Evolutionary conservation across 2,113 vertebrate species (phyloP).

Genomic region (Ivindomyrus marchei): DNA sequence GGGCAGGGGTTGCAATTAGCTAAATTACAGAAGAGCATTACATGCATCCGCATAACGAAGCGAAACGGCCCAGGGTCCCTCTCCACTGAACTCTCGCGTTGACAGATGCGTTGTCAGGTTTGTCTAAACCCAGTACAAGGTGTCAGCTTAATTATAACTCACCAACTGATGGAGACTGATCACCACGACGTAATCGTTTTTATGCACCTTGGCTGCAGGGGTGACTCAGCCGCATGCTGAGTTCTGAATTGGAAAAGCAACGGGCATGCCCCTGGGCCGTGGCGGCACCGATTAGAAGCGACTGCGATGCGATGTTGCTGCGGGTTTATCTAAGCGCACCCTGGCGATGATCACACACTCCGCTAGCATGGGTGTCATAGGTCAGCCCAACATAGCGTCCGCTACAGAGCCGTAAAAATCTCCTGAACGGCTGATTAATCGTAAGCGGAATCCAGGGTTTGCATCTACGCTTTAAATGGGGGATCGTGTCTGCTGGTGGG

Average conservation of each 20-base stretch:
- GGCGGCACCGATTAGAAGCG: slow-evolving; percentile 8
- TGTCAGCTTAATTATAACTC: slow-evolving; percentile 20
- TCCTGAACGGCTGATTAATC: background rate
- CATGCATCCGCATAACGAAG: background rate
- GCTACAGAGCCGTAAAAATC: background rate
- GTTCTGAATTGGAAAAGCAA: slow-evolving; percentile 35
- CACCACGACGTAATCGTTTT: slow-evolving; percentile 24
- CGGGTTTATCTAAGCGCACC: background rate
- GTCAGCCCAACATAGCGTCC: background rate
- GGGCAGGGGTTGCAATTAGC: background rate
- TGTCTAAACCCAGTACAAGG: slow-evolving; percentile 16
- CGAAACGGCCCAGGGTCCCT: background rate
- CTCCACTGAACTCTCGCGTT: background rate
- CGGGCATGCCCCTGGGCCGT: slow-evolving; percentile 15
- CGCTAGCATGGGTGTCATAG: background rate
- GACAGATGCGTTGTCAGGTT: slow-evolving; percentile 8
- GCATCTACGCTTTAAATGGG: background rate
- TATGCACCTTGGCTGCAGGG: slow-evolving; percentile 28
- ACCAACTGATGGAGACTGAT: slow-evolving; percentile 28
- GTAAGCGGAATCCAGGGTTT: background rate
- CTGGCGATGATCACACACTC: background rate
- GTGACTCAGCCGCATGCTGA: slow-evolving; percentile 27
- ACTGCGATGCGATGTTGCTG: background rate
- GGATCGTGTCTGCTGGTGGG: background rate
- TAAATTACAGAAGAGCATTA: background rate